Conservation (phyloP, 2,113 vertebrate genomes). For the Phocoena sinus region DNA sequence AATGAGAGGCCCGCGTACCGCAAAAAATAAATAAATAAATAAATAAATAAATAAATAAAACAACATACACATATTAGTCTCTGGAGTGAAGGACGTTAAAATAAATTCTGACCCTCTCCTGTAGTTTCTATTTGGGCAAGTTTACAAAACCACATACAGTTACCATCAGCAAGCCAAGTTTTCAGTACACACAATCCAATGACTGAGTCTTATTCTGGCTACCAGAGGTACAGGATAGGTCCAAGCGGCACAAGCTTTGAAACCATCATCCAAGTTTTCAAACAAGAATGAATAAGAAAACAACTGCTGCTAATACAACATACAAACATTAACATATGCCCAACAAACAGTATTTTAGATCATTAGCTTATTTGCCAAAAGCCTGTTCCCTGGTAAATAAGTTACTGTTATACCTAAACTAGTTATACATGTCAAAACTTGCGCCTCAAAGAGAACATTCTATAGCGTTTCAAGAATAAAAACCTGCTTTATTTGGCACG, state of each 20-base stretch:
- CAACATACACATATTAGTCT: neutral
- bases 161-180: neutral
- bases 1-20: no score
- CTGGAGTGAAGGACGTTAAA: neutral
- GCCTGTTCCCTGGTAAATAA: conserved; percentile 42
- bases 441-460: conserved; percentile 19
- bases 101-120: neutral
- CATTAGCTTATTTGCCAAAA: neutral
- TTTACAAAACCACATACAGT: neutral
- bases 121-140: neutral
- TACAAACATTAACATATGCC: neutral
- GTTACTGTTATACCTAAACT: conserved; percentile 55
- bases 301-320: neutral
- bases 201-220: neutral
- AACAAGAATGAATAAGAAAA: conserved; percentile 40
- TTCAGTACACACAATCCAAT: neutral
- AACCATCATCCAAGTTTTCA: conserved; percentile 44
- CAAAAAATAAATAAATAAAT: no score
- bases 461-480: conserved; percentile 31
- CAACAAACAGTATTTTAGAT: neutral
- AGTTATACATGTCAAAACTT: conserved; percentile 32
- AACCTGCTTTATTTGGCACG: conserved; percentile 15
- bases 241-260: neutral
- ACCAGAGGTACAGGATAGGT: neutral
- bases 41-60: neutral